These are phyloP conservation scores for Heliconius melpomene DNA, from an alignment of 1,140 invertebrate genomes.

Conservation along the genomic window DNA sequence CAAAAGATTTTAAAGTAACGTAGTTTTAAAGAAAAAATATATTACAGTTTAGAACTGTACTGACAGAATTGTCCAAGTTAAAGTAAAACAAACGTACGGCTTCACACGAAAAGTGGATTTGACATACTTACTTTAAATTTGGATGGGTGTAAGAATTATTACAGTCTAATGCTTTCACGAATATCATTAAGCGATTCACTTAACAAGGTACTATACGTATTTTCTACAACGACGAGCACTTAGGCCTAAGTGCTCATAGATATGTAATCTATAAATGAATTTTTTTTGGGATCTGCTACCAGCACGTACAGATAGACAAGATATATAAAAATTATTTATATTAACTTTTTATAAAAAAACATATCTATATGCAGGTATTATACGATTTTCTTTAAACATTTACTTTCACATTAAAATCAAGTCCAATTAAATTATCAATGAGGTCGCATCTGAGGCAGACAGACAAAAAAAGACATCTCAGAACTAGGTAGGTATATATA, in stretches of 20 bases:
- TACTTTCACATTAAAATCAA: constrained; percentile 4
- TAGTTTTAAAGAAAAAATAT: too few species aligned
- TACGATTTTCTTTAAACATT: neutral
- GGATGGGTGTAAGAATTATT: constrained; percentile 30
- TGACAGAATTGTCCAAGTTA: neutral
- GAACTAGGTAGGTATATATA: neutral
- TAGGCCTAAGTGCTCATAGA: too few species aligned
- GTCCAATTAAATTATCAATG: constrained; percentile 11
- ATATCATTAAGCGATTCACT: constrained; percentile 27
- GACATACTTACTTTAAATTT: constrained; percentile 29
- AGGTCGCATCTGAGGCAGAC: constrained; percentile 4
- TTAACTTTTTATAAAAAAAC: neutral
- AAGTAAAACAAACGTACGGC: neutral
- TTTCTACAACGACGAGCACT: neutral
- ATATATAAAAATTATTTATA: neutral
- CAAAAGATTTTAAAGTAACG: too few species aligned
- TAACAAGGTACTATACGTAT: neutral
- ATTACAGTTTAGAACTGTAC: neutral
- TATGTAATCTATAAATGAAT: too few species aligned
- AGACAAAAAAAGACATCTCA: constrained; percentile 6
- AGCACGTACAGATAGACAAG: neutral
- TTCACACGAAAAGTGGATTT: constrained; percentile 9
- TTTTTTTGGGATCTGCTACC: too few species aligned
- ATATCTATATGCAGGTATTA: neutral
- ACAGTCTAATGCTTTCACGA: constrained; percentile 33